Evolutionary conservation across 2,113 vertebrate genomes (phyloP).

Genomic region (Laticauda colubrina): DNA sequence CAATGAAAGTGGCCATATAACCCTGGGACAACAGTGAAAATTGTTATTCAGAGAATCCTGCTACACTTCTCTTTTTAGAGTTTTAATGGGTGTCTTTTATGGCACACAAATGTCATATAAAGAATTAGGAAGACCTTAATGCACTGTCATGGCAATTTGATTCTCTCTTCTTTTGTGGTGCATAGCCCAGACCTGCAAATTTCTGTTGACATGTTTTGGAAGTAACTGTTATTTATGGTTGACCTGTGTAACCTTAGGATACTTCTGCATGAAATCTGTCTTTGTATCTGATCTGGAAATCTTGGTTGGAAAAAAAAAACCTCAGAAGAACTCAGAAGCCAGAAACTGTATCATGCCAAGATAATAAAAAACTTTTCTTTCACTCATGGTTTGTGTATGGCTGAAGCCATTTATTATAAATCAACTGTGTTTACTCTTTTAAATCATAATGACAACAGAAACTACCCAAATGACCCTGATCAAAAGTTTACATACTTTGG

Average conservation of each 20-base stretch:
- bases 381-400: too few species aligned
- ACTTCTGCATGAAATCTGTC: background rate
- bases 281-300: background rate
- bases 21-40: background rate
- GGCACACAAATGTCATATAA: background rate
- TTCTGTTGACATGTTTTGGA: background rate
- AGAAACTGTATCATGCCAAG: background rate
- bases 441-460: too few species aligned
- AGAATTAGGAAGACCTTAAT: background rate
- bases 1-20: background rate
- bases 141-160: background rate
- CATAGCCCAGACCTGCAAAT: background rate
- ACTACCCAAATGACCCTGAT: too few species aligned
- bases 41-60: background rate
- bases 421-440: too few species aligned
- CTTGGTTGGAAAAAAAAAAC: background rate
- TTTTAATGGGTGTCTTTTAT: background rate
- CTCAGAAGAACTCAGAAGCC: background rate
- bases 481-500: too few species aligned
- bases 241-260: background rate
- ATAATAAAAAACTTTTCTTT: too few species aligned
- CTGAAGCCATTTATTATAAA: too few species aligned
- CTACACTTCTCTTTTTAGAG: background rate
- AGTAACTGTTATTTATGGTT: background rate
- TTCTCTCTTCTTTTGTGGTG: background rate